A percentile compares a stretch with the other conserved stretches of the same genome.
These are phyloP conservation scores for Drosophila kambysellisi DNA, from an alignment of 2,888 invertebrate species.

Conservation along the genomic window DNA sequence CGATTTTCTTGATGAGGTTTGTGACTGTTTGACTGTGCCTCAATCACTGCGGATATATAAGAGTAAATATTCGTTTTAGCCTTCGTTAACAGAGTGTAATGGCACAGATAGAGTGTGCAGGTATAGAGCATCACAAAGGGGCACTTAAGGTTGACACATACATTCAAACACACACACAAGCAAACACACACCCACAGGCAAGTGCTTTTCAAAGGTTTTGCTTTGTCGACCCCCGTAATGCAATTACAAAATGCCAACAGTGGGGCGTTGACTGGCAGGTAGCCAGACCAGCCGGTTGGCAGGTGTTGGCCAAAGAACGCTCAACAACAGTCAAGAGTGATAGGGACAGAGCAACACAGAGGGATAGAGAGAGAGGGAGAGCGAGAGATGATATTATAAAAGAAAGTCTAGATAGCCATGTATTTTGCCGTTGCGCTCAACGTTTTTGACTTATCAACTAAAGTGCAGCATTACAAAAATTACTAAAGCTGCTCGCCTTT, in stretches of 20 bases:
- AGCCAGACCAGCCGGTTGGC: constrained; percentile 39
- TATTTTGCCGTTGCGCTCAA: constrained; percentile 41
- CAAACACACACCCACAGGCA: constrained; percentile 12
- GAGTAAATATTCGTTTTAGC: background rate
- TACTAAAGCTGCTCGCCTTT: constrained; percentile 54
- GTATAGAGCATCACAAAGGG: constrained; percentile 64
- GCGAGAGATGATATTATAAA: background rate
- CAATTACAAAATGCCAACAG: constrained; percentile 76
- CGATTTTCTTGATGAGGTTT: no score
- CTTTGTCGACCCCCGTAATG: constrained; percentile 71
- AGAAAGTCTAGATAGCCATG: constrained; percentile 24
- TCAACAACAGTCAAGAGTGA: constrained; percentile 21
- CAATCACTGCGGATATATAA: background rate
- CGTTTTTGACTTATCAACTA: constrained; percentile 76
- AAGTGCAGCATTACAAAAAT: constrained; percentile 76
- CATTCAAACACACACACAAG: constrained; percentile 27
- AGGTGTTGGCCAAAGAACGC: constrained; percentile 63
- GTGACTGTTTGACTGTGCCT: background rate
- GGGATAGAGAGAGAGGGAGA: background rate
- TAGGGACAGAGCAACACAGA: background rate
- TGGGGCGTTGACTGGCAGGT: constrained; percentile 31
- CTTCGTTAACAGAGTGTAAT: background rate
- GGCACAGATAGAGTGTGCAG: constrained; percentile 1
- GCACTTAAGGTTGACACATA: constrained; percentile 67
- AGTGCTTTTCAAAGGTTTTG: constrained; percentile 64